These are phyloP conservation scores for Lasioglossum morio DNA, from an alignment of 2,888 invertebrate genomes.

Conservation along the genomic window DNA sequence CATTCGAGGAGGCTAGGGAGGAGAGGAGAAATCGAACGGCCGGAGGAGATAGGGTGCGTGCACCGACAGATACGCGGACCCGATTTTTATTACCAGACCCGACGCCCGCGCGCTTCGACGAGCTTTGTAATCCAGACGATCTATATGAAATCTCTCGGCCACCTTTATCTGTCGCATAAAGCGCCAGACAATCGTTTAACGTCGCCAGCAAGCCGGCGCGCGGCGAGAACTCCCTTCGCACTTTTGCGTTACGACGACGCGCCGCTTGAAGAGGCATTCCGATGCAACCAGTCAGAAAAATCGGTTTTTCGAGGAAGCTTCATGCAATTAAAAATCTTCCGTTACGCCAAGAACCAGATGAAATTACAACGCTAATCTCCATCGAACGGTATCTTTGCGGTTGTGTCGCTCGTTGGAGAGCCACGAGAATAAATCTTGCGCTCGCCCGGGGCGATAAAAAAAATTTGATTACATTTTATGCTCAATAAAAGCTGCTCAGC, in stretches of 20 bases:
- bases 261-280: not conserved
- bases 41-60: slow-evolving; percentile 58
- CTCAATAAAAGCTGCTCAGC: slow-evolving; percentile 21
- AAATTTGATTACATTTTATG: slow-evolving; percentile 33
- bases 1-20: slow-evolving; percentile 32
- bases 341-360: not conserved
- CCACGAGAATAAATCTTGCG: not conserved
- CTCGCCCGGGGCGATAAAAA: not conserved
- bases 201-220: slow-evolving; percentile 1
- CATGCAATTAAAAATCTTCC: no score
- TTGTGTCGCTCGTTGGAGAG: not conserved
- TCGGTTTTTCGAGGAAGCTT: no score
- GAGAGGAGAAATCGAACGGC: slow-evolving; percentile 43
- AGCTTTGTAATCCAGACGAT: slow-evolving; percentile 68
- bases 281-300: no score
- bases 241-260: not conserved
- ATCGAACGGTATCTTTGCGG: not conserved
- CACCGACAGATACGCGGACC: slow-evolving; percentile 68
- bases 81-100: slow-evolving; percentile 71
- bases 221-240: not conserved
- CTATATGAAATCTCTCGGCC: slow-evolving; percentile 61
- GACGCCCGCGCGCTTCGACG: slow-evolving; percentile 51
- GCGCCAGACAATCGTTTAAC: slow-evolving; percentile 52
- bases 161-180: slow-evolving; percentile 53
- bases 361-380: not conserved